phyloP scores from a whole-genome alignment of 2,113 vertebrate species.

The Neodontobutis hainanensis region DNA sequence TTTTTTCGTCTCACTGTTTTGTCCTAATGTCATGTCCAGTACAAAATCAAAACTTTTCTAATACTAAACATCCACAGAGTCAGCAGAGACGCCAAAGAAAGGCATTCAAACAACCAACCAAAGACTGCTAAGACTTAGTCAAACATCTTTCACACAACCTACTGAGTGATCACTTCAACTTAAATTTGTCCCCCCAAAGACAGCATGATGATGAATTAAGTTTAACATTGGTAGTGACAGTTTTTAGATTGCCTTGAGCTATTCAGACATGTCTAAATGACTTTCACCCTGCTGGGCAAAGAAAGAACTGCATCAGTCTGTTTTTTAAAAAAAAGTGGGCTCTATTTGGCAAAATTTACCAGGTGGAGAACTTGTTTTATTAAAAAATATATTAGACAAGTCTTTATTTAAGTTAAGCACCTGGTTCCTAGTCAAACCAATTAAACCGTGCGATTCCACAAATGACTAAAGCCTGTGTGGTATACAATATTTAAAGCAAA shows the following conservation, averaged over 20 bases:
- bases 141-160: slow-evolving; percentile 20
- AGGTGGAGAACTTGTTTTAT: not conserved
- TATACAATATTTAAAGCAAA: no score
- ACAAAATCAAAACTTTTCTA: slow-evolving; percentile 38
- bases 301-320: slow-evolving; percentile 30
- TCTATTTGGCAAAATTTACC: no score
- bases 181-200: slow-evolving; percentile 48
- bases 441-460: not conserved
- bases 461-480: no score
- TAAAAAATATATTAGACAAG: not conserved
- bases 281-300: slow-evolving; percentile 30
- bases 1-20: slow-evolving; percentile 50
- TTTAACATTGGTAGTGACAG: slow-evolving; percentile 62
- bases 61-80: slow-evolving; percentile 31
- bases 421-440: not conserved
- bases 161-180: slow-evolving; percentile 26
- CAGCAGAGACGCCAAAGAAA: slow-evolving; percentile 25
- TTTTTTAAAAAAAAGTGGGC: not conserved
- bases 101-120: slow-evolving; percentile 33
- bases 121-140: slow-evolving; percentile 29
- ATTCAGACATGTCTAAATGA: slow-evolving; percentile 41
- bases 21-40: slow-evolving; percentile 38
- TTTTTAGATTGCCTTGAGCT: slow-evolving; percentile 56
- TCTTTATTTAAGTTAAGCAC: not conserved
- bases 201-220: slow-evolving; percentile 68